These are phyloP conservation scores for Gadopsis bispinosus DNA, from an alignment of 2,797 vertebrate species.

Conservation along the genomic window DNA sequence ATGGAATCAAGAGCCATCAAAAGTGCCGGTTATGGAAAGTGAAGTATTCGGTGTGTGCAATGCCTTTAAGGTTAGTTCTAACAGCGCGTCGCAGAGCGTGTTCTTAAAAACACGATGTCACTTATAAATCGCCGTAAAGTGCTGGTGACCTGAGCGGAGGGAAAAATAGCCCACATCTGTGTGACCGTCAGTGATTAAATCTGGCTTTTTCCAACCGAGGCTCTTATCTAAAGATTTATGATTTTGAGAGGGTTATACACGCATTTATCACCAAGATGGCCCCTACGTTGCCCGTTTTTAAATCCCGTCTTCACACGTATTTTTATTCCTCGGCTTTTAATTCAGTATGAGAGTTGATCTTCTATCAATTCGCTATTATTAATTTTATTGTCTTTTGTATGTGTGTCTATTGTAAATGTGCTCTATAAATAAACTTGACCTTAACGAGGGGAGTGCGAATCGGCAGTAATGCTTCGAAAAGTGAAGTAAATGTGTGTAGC, in stretches of 20 bases:
- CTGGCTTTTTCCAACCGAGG: too few species aligned
- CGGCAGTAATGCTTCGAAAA: slow-evolving; percentile 43
- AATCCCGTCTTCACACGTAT: too few species aligned
- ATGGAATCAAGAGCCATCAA: slow-evolving; percentile 30
- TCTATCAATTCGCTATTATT: too few species aligned
- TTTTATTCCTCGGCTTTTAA: too few species aligned
- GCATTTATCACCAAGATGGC: too few species aligned
- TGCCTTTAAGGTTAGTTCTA: slow-evolving; percentile 54
- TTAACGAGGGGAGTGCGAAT: not conserved
- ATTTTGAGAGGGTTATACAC: too few species aligned
- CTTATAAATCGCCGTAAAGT: slow-evolving; percentile 34
- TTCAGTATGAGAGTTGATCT: too few species aligned
- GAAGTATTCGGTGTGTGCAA: slow-evolving; percentile 36
- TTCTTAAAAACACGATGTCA: slow-evolving; percentile 58
- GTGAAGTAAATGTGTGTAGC: slow-evolving; percentile 1
- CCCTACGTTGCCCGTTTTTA: too few species aligned
- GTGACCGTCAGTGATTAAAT: slow-evolving; percentile 27
- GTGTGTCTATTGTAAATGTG: too few species aligned
- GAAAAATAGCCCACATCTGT: slow-evolving; percentile 41
- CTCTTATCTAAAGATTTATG: too few species aligned
- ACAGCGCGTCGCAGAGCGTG: slow-evolving; percentile 14
- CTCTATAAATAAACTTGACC: too few species aligned
- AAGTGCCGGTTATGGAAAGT: slow-evolving; percentile 38
- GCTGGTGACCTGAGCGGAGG: slow-evolving; percentile 28
- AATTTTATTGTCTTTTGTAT: too few species aligned